Evolutionary conservation across 2,113 vertebrate genomes (phyloP).

Genomic region (Rousettus leschenaultii): DNA sequence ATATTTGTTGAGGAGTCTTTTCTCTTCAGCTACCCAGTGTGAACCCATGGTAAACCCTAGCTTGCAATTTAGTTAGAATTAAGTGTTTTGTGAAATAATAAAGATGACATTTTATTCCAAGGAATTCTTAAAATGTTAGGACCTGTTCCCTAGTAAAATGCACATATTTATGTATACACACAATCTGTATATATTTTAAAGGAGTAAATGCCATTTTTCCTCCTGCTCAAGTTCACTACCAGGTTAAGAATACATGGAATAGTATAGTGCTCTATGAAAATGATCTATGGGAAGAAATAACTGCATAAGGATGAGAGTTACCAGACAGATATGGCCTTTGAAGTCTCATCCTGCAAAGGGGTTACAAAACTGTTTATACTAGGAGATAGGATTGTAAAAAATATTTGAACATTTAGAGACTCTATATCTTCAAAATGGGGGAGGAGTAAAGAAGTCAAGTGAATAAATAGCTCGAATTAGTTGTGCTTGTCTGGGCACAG

Average conservation of each 20-base stretch:
- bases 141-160: background rate
- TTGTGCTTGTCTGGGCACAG: background rate
- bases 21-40: background rate
- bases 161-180: background rate
- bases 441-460: background rate
- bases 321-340: background rate
- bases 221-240: background rate
- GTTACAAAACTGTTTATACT: background rate
- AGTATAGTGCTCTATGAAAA: background rate
- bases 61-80: background rate
- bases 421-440: background rate
- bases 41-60: background rate
- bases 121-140: background rate
- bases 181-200: background rate
- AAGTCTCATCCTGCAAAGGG: background rate
- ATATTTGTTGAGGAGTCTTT: background rate
- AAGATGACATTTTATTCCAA: background rate
- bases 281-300: background rate
- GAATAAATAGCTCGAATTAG: background rate
- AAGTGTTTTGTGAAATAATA: background rate
- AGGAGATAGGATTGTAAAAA: background rate
- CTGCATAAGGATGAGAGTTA: background rate
- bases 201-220: background rate
- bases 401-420: background rate
- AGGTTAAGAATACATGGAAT: background rate